Conservation (phyloP, 2,888 invertebrate species). For the Nemotelus pantherinus region DNA sequence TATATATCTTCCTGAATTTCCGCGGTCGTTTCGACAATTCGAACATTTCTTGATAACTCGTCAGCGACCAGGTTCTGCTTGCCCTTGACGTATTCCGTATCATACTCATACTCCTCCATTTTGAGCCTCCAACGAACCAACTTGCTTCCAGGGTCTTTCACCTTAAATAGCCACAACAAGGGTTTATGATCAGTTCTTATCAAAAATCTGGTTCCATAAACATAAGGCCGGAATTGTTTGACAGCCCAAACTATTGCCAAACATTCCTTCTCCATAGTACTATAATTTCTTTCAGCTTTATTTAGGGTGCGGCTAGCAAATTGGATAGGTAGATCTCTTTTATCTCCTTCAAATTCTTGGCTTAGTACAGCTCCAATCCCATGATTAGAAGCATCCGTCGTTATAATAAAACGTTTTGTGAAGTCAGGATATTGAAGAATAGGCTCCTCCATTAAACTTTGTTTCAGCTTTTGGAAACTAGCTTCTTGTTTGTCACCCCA, state of each 20-base stretch:
- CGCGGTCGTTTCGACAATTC: not conserved
- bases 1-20: not conserved
- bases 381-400: slow-evolving; percentile 50
- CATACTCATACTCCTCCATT: slow-evolving; percentile 55
- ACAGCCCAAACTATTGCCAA: slow-evolving; percentile 53
- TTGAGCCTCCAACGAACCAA: slow-evolving; percentile 55
- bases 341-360: slow-evolving; percentile 34
- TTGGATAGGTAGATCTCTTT: slow-evolving; percentile 53
- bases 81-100: slow-evolving; percentile 53
- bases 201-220: slow-evolving; percentile 53
- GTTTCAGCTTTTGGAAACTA: slow-evolving; percentile 4
- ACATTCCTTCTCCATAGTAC: slow-evolving; percentile 54
- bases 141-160: slow-evolving; percentile 7
- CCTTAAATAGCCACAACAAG: slow-evolving; percentile 51
- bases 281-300: slow-evolving; percentile 52
- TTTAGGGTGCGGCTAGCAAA: slow-evolving; percentile 54
- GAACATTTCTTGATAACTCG: not conserved
- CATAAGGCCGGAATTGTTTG: slow-evolving; percentile 54
- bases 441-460: not conserved
- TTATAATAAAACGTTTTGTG: slow-evolving; percentile 47
- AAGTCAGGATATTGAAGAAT: slow-evolving; percentile 49
- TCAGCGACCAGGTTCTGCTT: slow-evolving; percentile 45
- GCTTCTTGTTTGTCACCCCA: slow-evolving; percentile 3
- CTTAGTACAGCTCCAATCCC: slow-evolving; percentile 50
- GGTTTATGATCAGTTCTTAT: slow-evolving; percentile 56